A percentile compares a stretch with the other conserved stretches of the same genome.
Conservation (phyloP, 2,113 vertebrate genomes). For the Rhagologus leucostigma region DNA sequence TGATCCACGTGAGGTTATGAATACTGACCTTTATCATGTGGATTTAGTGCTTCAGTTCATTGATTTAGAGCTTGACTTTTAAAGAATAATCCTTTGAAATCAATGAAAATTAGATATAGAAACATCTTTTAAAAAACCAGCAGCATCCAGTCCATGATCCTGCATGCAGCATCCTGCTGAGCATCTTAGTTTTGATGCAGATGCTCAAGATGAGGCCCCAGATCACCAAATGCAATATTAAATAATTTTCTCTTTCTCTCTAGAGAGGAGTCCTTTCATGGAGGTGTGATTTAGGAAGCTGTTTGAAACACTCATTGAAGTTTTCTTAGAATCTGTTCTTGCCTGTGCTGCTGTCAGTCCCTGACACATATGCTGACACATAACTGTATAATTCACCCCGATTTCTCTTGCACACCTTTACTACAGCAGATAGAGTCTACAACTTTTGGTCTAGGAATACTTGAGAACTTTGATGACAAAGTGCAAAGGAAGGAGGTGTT, state of each 20-base stretch:
- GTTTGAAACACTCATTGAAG: background rate
- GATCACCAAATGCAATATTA: background rate
- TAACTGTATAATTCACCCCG: fast-evolving
- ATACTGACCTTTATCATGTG: background rate
- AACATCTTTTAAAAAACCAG: background rate
- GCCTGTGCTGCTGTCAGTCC: too few species aligned
- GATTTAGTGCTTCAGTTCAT: background rate
- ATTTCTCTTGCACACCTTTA: background rate
- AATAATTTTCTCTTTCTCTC: background rate
- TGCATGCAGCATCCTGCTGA: background rate
- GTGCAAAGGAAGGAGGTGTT: background rate
- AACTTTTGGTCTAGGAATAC: background rate
- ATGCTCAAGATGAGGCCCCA: background rate
- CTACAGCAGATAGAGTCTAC: background rate
- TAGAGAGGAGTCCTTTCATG: background rate
- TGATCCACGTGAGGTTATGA: background rate
- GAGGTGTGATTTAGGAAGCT: background rate
- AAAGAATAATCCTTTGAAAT: background rate
- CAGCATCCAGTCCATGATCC: background rate
- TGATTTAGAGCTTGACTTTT: background rate
- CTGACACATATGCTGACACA: background rate
- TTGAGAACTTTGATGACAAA: background rate
- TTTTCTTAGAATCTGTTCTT: background rate
- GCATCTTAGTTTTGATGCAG: background rate
- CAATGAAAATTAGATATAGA: background rate